Percentiles rank a stretch among this genome's conserved stretches.
Evolutionary conservation across 2,113 vertebrate genomes (phyloP).

Genomic region (Ictalurus furcatus): DNA sequence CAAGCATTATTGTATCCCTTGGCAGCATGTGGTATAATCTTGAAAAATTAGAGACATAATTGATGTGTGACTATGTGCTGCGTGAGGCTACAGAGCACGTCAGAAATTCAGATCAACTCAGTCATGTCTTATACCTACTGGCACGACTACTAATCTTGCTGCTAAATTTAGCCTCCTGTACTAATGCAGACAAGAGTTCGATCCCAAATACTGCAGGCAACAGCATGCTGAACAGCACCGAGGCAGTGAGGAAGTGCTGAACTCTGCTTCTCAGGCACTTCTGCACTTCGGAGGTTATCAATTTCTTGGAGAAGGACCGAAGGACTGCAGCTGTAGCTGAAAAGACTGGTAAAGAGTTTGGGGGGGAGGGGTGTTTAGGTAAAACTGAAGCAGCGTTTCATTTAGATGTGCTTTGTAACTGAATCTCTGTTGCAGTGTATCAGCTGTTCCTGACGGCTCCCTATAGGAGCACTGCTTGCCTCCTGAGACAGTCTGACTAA

Average conservation of each 20-base stretch:
- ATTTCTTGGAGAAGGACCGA: slow-evolving; percentile 2
- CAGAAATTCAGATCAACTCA: slow-evolving; percentile 49
- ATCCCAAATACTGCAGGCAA: slow-evolving; percentile 21
- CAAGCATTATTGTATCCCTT: slow-evolving; percentile 8
- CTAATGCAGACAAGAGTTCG: slow-evolving; percentile 34
- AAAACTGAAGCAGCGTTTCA: slow-evolving; percentile 18
- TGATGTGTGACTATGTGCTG: slow-evolving; percentile 17
- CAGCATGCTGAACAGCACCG: slow-evolving; percentile 18
- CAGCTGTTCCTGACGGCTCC: slow-evolving; percentile 48
- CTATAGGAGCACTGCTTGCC: slow-evolving; percentile 28
- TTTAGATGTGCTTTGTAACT: slow-evolving; percentile 36
- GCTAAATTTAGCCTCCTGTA: slow-evolving; percentile 50
- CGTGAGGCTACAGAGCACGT: neutral
- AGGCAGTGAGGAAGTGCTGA: slow-evolving; percentile 14
- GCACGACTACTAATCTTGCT: slow-evolving; percentile 23
- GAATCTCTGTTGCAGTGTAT: slow-evolving; percentile 40
- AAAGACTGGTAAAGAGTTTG: neutral
- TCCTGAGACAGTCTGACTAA: slow-evolving; percentile 44
- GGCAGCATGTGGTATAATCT: slow-evolving; percentile 9
- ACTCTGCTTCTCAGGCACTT: neutral
- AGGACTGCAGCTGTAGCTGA: slow-evolving; percentile 12
- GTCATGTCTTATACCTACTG: slow-evolving; percentile 14
- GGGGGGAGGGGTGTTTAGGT: neutral
- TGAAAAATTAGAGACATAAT: slow-evolving; percentile 41
- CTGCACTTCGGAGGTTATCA: slow-evolving; percentile 8